These are phyloP conservation scores for Matsumyia berberina DNA, from an alignment of 2,888 invertebrate genomes.

Conservation along the genomic window DNA sequence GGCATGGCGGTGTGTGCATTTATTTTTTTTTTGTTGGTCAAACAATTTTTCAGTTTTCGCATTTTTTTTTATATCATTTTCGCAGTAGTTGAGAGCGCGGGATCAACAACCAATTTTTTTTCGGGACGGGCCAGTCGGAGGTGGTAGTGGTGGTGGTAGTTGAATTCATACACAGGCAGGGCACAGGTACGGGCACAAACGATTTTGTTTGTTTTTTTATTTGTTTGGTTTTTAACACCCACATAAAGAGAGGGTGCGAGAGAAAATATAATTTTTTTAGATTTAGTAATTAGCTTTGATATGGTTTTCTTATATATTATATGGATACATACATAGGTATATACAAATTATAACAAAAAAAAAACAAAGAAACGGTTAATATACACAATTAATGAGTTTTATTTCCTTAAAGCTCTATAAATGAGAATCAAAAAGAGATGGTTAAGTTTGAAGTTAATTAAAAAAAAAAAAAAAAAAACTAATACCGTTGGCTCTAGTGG, in stretches of 20 bases:
- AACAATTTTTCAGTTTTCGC: conserved; percentile 51
- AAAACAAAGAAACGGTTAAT: conserved; percentile 51
- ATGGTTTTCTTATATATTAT: conserved; percentile 48
- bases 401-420: conserved; percentile 45
- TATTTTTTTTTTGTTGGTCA: conserved; percentile 51
- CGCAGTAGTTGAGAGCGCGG: conserved; percentile 73
- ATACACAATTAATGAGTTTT: conserved; percentile 67
- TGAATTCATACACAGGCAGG: conserved; percentile 82
- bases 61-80: conserved; percentile 52
- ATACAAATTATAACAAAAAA: conserved; percentile 64
- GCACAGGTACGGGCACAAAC: conserved; percentile 77
- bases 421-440: conserved; percentile 63
- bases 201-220: conserved; percentile 52
- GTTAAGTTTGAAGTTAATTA: conserved; percentile 32
- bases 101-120: conserved; percentile 66
- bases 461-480: conserved; percentile 45
- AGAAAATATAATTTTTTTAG: conserved; percentile 73
- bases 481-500: conserved; percentile 67
- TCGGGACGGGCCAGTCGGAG: conserved; percentile 73
- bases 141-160: conserved; percentile 85
- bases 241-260: conserved; percentile 75
- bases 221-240: conserved; percentile 45
- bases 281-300: conserved; percentile 69
- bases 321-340: conserved; percentile 56
- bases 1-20: conserved; percentile 24